phyloP scores from a whole-genome alignment of 2,888 invertebrate genomes.

The Chaetogeoica ovagalla region DNA sequence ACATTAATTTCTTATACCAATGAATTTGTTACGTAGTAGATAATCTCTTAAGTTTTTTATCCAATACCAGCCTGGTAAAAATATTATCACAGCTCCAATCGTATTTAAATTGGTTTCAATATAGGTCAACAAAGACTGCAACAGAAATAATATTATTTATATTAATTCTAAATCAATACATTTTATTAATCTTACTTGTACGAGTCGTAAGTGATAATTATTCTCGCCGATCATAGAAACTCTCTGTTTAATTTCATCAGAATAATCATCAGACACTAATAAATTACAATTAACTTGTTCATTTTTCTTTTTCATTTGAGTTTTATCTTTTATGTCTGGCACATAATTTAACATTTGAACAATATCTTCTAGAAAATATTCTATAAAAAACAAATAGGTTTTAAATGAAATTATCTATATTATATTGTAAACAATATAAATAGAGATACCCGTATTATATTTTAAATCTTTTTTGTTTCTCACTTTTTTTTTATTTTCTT shows the following conservation, averaged over 20 bases:
- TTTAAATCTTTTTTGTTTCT: too few relatives aligned
- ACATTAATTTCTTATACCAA: slow-evolving; percentile 59
- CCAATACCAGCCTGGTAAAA: slow-evolving; percentile 97
- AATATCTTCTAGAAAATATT: slow-evolving; percentile 92
- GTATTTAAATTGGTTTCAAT: slow-evolving; percentile 61
- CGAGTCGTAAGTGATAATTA: slow-evolving; percentile 88
- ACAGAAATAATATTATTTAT: neutral
- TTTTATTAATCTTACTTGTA: slow-evolving; percentile 65
- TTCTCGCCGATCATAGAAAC: slow-evolving; percentile 83
- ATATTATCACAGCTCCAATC: slow-evolving; percentile 87
- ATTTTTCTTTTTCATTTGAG: slow-evolving; percentile 66
- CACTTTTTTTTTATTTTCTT: too few relatives aligned
- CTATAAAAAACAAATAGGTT: slow-evolving; percentile 59
- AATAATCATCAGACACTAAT: slow-evolving; percentile 60
- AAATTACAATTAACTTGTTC: slow-evolving; percentile 77
- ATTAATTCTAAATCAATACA: neutral
- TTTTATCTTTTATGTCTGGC: slow-evolving; percentile 74
- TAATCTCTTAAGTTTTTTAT: slow-evolving; percentile 90
- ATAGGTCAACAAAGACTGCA: slow-evolving; percentile 9
- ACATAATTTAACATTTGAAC: slow-evolving; percentile 83
- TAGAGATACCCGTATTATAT: too few relatives aligned
- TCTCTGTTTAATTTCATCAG: slow-evolving; percentile 66
- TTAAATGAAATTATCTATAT: neutral
- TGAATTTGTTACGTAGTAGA: slow-evolving; percentile 73
- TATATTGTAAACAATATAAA: too few relatives aligned